These are phyloP conservation scores for Oceanites oceanicus DNA, from an alignment of 2,113 vertebrate genomes.

Conservation along the genomic window DNA sequence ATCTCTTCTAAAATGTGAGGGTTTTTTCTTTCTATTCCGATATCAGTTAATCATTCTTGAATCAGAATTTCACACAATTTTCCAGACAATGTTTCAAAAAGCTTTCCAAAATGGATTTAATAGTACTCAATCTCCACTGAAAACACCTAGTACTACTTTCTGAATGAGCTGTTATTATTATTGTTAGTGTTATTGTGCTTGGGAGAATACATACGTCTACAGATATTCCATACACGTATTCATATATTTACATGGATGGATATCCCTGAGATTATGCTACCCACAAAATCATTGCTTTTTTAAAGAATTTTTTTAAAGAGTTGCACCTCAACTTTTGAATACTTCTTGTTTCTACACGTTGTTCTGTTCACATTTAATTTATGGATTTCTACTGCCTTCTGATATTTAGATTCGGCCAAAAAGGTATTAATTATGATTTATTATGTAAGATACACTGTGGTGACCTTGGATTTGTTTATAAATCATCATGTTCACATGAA, in stretches of 20 bases:
- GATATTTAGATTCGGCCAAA: not conserved
- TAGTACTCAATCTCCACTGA: not conserved
- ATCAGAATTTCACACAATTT: not conserved
- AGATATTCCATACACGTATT: not conserved
- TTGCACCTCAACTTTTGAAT: not conserved
- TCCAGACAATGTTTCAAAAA: not conserved
- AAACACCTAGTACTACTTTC: not conserved
- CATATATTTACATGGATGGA: not conserved
- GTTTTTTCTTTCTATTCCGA: not conserved
- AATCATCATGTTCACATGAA: slow-evolving; percentile 43
- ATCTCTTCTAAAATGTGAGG: not conserved
- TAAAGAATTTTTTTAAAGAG: not conserved
- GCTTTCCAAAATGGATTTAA: not conserved
- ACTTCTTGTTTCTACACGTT: not conserved
- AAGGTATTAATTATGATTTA: slow-evolving; percentile 14
- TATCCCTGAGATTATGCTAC: not conserved
- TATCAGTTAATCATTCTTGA: not conserved
- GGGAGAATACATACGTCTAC: not conserved
- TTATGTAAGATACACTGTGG: not conserved
- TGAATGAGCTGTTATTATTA: not conserved
- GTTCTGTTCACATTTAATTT: not conserved
- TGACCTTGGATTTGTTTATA: slow-evolving; percentile 58
- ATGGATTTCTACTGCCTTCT: not conserved
- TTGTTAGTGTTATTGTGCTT: not conserved
- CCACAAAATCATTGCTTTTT: not conserved